Evolutionary conservation across 1,140 invertebrate species (phyloP), one percentile per base, ranked within the genome.

Genomic region (Pogonognathellus flavescens): DNA sequence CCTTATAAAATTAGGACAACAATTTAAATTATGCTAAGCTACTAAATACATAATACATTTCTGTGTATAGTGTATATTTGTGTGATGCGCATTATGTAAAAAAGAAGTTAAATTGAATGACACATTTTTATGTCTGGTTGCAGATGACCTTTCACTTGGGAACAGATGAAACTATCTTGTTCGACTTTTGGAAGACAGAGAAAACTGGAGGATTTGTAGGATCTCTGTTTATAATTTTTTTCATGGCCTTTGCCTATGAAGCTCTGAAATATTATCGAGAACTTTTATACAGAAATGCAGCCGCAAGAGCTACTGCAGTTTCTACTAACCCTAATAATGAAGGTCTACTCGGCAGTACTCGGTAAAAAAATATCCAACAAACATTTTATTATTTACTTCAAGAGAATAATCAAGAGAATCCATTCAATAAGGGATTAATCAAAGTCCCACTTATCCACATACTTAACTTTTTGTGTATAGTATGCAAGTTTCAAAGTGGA

Each of bases 81-180:
- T n/a, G n/a, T n/a, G n/a, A n/a, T n/a, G n/a, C n/a, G n/a, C n/a
- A n/a, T n/a, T n/a, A n/a, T n/a, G n/a, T n/a, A n/a, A n/a, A n/a
- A n/a, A n/a, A n/a, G n/a, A n/a, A n/a, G 31, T 41, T 41, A 3
- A 1, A 41, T 41, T 41, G 2, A 41, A 41, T 41, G 31, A 41
- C 6, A 41, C 31, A 41, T 41, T 41, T 41, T 41, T 41, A 41
- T 41, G 31, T 41, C 31, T 41, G 31, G 31, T 41, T 41, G 52
- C 86, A 91, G 90, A 91, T 91, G 91, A 91, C 87, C 84, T 91
- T 91, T 86, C 89, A 91, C 80, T 87, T 87, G 8, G 90, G 90
- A 13, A 84, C 88, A 31, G 85, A 85, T 57, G 86, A 87, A 31
- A 87, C 86, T 20, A 88, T 90, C 62, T 86, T 90, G 20, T 90